These are phyloP conservation scores for Macaria liturata DNA, from an alignment of 2,888 invertebrate genomes.

Conservation along the genomic window DNA sequence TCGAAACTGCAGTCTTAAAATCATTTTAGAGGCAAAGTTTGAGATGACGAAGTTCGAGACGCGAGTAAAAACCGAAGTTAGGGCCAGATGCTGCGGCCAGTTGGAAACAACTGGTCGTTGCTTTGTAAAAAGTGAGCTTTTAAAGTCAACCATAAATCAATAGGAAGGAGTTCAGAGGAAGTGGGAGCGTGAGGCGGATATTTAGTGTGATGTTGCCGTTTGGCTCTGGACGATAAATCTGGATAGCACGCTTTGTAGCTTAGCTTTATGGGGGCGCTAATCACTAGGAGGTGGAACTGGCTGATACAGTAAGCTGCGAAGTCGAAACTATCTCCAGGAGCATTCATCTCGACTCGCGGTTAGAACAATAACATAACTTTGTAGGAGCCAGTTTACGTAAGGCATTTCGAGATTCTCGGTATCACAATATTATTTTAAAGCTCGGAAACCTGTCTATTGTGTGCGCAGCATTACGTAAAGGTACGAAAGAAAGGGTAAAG, in stretches of 20 bases:
- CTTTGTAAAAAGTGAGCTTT: constrained; percentile 79
- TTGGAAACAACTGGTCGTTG: constrained; percentile 77
- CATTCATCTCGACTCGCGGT: constrained; percentile 17
- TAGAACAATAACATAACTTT: constrained; percentile 18
- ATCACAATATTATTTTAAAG: constrained; percentile 44
- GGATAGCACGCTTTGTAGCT: constrained; percentile 62
- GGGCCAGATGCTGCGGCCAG: constrained; percentile 79
- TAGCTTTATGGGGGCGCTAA: constrained; percentile 63
- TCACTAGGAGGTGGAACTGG: constrained; percentile 41
- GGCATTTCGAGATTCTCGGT: constrained; percentile 14
- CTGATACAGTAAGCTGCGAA: constrained; percentile 26
- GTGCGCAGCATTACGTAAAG: constrained; percentile 63
- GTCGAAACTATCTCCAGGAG: constrained; percentile 18
- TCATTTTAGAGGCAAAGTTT: constrained; percentile 60
- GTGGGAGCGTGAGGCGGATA: constrained; percentile 69
- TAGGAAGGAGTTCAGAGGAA: constrained; percentile 71
- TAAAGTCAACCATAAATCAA: constrained; percentile 78
- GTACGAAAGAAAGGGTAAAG: constrained; percentile 61
- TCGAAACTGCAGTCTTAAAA: constrained; percentile 42
- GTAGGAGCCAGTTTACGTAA: constrained; percentile 17
- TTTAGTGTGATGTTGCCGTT: constrained; percentile 68
- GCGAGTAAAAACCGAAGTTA: constrained; percentile 69
- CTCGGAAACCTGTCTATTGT: constrained; percentile 57
- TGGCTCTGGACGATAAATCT: constrained; percentile 65
- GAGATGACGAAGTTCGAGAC: constrained; percentile 73